These are phyloP conservation scores for Meliscaeva auricollis DNA, from an alignment of 2,888 invertebrate species.

Conservation along the genomic window DNA sequence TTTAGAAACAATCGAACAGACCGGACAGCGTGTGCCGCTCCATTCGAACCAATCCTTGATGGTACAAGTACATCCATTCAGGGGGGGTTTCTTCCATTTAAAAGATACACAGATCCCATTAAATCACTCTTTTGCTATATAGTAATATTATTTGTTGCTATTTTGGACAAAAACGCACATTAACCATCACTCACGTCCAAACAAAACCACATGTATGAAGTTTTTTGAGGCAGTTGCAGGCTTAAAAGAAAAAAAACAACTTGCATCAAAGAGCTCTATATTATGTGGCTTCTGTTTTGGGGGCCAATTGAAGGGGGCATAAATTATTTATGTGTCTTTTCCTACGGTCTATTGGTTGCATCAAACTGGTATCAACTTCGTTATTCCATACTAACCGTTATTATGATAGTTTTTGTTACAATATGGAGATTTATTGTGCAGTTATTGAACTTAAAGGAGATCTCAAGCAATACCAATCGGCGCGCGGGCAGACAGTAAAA, in stretches of 20 bases:
- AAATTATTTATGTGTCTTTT: slow-evolving; percentile 43
- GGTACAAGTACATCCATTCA: slow-evolving; percentile 26
- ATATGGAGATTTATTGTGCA: slow-evolving; percentile 38
- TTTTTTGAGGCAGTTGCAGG: neutral
- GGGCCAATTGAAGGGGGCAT: slow-evolving; percentile 43
- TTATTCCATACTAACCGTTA: slow-evolving; percentile 56
- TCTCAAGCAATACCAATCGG: neutral
- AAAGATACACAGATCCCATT: slow-evolving; percentile 56
- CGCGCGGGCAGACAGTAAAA: neutral
- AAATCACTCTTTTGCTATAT: slow-evolving; percentile 67
- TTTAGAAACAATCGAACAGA: slow-evolving; percentile 53
- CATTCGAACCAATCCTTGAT: slow-evolving; percentile 29
- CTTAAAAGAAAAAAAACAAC: neutral
- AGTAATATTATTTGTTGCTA: slow-evolving; percentile 56
- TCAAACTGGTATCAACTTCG: slow-evolving; percentile 35
- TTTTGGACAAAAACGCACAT: slow-evolving; percentile 64
- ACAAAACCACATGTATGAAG: neutral
- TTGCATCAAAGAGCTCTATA: slow-evolving; percentile 4
- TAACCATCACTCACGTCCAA: slow-evolving; percentile 70
- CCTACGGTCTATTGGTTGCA: slow-evolving; percentile 47
- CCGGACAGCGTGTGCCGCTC: slow-evolving; percentile 30
- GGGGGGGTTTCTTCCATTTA: slow-evolving; percentile 30
- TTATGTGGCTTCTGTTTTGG: slow-evolving; percentile 56
- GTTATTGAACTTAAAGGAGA: slow-evolving; percentile 17
- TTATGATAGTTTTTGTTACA: slow-evolving; percentile 17